These are phyloP conservation scores for Ochotona princeps DNA, from an alignment of 2,113 vertebrate genomes.

Conservation along the genomic window DNA sequence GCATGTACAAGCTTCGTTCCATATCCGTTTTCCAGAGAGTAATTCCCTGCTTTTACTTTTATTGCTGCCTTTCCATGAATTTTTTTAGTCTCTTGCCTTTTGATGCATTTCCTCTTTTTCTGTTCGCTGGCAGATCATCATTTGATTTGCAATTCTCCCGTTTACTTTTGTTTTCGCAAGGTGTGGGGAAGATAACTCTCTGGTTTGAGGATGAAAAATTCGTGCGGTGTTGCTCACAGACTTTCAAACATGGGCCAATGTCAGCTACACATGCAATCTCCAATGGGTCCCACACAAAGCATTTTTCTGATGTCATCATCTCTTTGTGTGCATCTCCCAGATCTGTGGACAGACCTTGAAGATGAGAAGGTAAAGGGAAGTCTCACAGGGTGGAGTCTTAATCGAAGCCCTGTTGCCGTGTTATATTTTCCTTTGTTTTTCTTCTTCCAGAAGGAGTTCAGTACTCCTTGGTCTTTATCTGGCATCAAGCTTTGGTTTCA, in stretches of 20 bases:
- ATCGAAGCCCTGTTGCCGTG: not conserved
- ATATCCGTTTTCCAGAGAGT: not conserved
- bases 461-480: not conserved
- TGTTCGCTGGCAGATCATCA: slow-evolving; percentile 16
- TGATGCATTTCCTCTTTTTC: not conserved
- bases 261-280: not conserved
- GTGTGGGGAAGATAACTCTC: not conserved
- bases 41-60: not conserved
- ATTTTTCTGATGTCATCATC: not conserved
- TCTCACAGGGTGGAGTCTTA: not conserved
- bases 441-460: not conserved
- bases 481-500: not conserved
- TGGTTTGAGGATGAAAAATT: not conserved
- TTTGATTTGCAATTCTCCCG: slow-evolving; percentile 15
- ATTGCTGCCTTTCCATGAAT: not conserved
- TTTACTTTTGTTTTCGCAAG: not conserved
- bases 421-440: not conserved
- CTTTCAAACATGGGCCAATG: not conserved
- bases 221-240: not conserved
- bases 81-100: slow-evolving; percentile 53
- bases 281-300: not conserved
- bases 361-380: not conserved
- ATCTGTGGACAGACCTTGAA: not conserved
- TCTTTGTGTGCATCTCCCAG: not conserved
- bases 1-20: slow-evolving; percentile 43